Base-by-base conservation (phyloP, 2,797 vertebrate species). In the Semaprochilodus insignis region DNA sequence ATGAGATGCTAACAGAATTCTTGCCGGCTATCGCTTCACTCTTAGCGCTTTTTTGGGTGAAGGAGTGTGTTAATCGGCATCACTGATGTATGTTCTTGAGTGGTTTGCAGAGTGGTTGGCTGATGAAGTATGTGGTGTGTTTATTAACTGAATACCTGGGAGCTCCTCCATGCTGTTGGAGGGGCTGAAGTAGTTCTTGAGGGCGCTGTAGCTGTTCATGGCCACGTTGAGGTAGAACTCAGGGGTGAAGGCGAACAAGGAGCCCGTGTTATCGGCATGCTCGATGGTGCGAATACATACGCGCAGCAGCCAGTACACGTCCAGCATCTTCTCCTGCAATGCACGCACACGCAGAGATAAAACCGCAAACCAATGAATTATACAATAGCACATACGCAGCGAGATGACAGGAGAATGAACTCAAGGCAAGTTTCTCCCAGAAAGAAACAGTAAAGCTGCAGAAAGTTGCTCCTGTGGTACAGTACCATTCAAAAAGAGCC, bases 161-260 rank as follows among this genome's bases (percentile, higher is more conserved):
- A 99, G 96, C 27, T 98, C 96, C 72, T 99, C 97, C 96, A 99
- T 97, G 95, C 93, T 94, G 93, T 97, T 97, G 31, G 97, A 96
- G 0, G 97, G 97, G 86, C 97, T 97, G 89, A 99, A 99, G 93
- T 99, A 99, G 93, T 99, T 99, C 93, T 98, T 99, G 66, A 99
- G 96, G 70, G 98, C 96, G 1, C 97, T 99, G 94, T 99, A 99
- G 66, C 97, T 97, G 84, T 99, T 99, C 97, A 99, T 99, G 91
- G 97, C 97, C 80, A 99, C 98, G 0, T 95, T 98, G 93, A 99
- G 94, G 95, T 99, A 99, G 95, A 99, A 99, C 92, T 99, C 98
- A 0, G 98, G 98, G 88, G 95, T 92, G 87, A 99, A 99, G 87
- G 97, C 96, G 0, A 99, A 98, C 81, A 99, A 90, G 0, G 96